phyloP scores from a whole-genome alignment of 2,888 invertebrate genomes.

The Drosophila paucipuncta region DNA sequence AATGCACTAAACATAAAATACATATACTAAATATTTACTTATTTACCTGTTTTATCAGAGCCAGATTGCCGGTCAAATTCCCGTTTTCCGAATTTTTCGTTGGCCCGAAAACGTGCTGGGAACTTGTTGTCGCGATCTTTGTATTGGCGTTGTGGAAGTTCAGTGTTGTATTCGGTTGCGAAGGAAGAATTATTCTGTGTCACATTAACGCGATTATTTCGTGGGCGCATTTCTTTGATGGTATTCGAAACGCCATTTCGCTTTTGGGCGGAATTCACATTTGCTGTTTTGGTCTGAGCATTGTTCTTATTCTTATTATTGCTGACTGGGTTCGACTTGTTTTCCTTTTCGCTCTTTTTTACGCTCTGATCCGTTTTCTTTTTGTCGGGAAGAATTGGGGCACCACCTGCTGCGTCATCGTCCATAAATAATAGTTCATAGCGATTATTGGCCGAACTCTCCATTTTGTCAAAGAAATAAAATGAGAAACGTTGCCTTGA shows the following conservation, averaged over 20 bases:
- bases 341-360: conserved; percentile 81
- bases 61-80: conserved; percentile 98
- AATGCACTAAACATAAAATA: background rate
- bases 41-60: conserved; percentile 94
- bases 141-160: conserved; percentile 82
- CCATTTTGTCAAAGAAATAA: conserved; percentile 69
- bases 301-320: conserved; percentile 66
- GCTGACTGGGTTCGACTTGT: conserved; percentile 74
- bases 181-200: conserved; percentile 41
- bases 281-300: conserved; percentile 37
- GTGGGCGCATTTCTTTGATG: conserved; percentile 88
- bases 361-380: conserved; percentile 55
- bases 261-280: conserved; percentile 15
- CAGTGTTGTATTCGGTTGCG: conserved; percentile 85
- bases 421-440: conserved; percentile 84
- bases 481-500: conserved; percentile 15
- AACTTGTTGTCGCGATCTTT: conserved; percentile 85
- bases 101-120: conserved; percentile 80
- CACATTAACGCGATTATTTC: conserved; percentile 74
- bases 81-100: conserved; percentile 90
- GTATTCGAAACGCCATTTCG: conserved; percentile 47
- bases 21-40: background rate
- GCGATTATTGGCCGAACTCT: conserved; percentile 83
- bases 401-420: conserved; percentile 66
- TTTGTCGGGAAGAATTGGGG: conserved; percentile 37